phyloP scores from a whole-genome alignment of 2,888 invertebrate genomes.

The Rhingia rostrata region DNA sequence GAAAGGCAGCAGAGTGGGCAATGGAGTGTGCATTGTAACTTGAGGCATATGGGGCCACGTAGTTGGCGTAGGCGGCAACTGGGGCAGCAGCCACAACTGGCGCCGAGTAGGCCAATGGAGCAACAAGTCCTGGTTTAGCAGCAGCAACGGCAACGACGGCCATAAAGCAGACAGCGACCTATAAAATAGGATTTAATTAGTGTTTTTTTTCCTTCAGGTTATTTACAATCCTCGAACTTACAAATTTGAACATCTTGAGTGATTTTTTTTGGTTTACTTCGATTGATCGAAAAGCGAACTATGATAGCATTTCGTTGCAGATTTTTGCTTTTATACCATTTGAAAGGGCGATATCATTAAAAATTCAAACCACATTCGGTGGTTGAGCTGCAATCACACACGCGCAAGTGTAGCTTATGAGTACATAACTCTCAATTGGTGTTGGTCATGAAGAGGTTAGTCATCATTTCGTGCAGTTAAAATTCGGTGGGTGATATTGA shows the following conservation, averaged over 20 bases:
- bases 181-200: neutral
- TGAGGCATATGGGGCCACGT: slow-evolving; percentile 85
- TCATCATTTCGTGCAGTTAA: no score
- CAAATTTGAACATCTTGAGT: slow-evolving; percentile 72
- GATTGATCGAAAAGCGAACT: slow-evolving; percentile 61
- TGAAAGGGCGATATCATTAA: slow-evolving; percentile 28
- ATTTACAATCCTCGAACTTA: slow-evolving; percentile 37
- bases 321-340: slow-evolving; percentile 57
- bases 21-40: slow-evolving; percentile 83
- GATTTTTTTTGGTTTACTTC: slow-evolving; percentile 56
- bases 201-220: slow-evolving; percentile 11
- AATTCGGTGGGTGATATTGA: no score
- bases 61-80: slow-evolving; percentile 64
- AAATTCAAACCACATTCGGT: slow-evolving; percentile 27
- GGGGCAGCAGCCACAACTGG: slow-evolving; percentile 61
- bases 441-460: no score
- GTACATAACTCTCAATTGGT: no score
- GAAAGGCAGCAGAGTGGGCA: slow-evolving; percentile 72
- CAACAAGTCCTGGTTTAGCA: slow-evolving; percentile 71
- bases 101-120: slow-evolving; percentile 76
- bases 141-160: slow-evolving; percentile 68
- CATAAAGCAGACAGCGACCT: slow-evolving; percentile 69
- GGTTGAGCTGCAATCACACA: slow-evolving; percentile 52
- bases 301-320: slow-evolving; percentile 50
- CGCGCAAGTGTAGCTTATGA: no score